Base-by-base conservation (phyloP, 2,113 vertebrate species). In the Formicarius rufipectus region DNA sequence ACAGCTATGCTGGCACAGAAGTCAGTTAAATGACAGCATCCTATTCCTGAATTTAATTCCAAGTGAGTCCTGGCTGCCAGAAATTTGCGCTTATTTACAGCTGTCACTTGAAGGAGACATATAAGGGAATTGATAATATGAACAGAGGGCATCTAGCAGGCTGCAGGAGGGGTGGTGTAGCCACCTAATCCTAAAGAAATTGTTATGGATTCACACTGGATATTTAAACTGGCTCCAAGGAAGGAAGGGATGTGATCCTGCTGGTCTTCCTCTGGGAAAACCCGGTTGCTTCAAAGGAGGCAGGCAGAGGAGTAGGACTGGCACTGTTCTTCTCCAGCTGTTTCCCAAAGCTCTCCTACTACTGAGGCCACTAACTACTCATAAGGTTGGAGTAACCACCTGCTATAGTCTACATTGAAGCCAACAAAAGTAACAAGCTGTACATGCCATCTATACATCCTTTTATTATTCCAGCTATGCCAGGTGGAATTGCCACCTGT, bases 21-120 rank as follows among this genome's bases (percentile, higher is more conserved):
- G 58, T 47, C 14, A 4, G 53, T 64, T 69, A 82, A 55, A 62
- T 90, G 94, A 84, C 83, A 93, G 86, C 10, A 93, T 47, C 40
- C 62, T 82, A 69, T 31, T 71, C 56, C 39, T 35, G 75, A 83
- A 91, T 87, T 91, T 91, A 79, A 87, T 87, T 95, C 55, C 2
- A 2, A 73, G 42, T 40, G 42, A 83, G 84, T 74, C n/a, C 75
- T 45, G 31, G 40, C 72, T 91, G 78, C 40, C 45, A 73, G 55
- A 58, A 18, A 84, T 25, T 37, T 55, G 21, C 33, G 62, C 35
- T 64, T 84, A 84, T 84, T 91, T 84, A 87, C 62, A 89, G 66
- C 49, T 87, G 49, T 72, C 33, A 22, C 49, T 20, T 69, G 37
- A 93, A 81, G 50, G 37, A 30, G 19, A 84, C 39, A 37, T 47